Conservation (phyloP, 2,888 invertebrate species). For the Trichogramma evanescens region DNA sequence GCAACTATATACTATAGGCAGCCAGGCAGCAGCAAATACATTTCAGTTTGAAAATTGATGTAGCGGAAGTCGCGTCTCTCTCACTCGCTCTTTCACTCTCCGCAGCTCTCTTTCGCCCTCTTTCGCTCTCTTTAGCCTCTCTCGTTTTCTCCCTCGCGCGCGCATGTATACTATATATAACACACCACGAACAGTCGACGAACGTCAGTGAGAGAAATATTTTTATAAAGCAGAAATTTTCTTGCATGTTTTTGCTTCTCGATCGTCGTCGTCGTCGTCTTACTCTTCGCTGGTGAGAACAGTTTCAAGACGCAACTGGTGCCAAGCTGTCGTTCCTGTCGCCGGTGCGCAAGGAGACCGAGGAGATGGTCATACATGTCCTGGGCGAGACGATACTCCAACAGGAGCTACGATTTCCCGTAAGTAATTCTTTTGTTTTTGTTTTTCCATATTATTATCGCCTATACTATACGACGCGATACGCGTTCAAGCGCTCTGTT, state of each 20-base stretch:
- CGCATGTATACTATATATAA: too few relatives aligned
- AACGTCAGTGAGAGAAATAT: neutral
- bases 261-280: neutral
- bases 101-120: neutral
- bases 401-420: constrained; percentile 51
- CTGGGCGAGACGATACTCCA: constrained; percentile 51
- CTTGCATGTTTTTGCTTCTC: neutral
- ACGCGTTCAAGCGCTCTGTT: too few relatives aligned
- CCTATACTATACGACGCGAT: too few relatives aligned
- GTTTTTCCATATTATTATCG: too few relatives aligned
- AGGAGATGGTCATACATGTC: constrained; percentile 58
- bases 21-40: too few relatives aligned
- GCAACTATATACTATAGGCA: too few relatives aligned
- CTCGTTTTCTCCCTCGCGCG: neutral
- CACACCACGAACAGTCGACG: too few relatives aligned
- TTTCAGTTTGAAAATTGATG: too few relatives aligned
- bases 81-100: neutral
- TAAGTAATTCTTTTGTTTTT: constrained; percentile 32
- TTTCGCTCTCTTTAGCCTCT: neutral
- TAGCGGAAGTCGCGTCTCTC: neutral
- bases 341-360: constrained; percentile 50
- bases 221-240: neutral
- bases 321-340: constrained; percentile 53
- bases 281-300: neutral
- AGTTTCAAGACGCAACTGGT: constrained; percentile 49